Percentiles rank a stretch among this genome's conserved stretches.
These are phyloP conservation scores for Colius striatus DNA, from an alignment of 2,113 vertebrate species.

Conservation along the genomic window DNA sequence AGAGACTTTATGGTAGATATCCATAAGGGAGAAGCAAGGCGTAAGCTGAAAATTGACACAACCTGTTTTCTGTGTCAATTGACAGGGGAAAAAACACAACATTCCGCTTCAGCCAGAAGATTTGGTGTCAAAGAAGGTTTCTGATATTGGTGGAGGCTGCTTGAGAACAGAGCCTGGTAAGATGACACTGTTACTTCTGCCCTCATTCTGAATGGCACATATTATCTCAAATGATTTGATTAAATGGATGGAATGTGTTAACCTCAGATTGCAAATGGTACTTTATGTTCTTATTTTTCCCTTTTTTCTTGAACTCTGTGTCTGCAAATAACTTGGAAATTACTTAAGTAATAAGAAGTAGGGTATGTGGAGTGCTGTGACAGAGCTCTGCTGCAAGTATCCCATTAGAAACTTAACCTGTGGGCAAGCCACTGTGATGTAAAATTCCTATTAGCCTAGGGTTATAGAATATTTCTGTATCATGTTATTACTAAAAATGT, in stretches of 20 bases:
- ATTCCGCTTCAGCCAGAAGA: not conserved
- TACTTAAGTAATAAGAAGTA: not conserved
- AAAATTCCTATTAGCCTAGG: not conserved
- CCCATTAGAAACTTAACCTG: not conserved
- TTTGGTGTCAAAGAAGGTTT: not conserved
- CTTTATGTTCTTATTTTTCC: not conserved
- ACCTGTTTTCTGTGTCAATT: not conserved
- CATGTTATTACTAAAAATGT: not conserved
- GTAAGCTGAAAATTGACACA: not conserved
- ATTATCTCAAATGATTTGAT: not conserved
- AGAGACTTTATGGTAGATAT: no score
- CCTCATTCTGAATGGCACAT: not conserved
- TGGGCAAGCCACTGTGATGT: not conserved
- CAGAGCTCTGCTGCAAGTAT: not conserved
- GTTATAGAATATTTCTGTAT: not conserved
- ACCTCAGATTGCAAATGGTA: not conserved
- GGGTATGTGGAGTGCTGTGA: not conserved
- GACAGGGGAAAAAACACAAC: not conserved
- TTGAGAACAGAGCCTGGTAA: slow-evolving; percentile 8
- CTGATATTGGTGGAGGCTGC: not conserved
- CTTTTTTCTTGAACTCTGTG: not conserved
- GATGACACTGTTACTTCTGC: not conserved
- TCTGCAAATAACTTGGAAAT: not conserved
- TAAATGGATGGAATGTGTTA: not conserved
- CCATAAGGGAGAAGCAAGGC: not conserved